Conservation (phyloP, 2,113 vertebrate genomes). For the Chrysochloris asiatica region DNA sequence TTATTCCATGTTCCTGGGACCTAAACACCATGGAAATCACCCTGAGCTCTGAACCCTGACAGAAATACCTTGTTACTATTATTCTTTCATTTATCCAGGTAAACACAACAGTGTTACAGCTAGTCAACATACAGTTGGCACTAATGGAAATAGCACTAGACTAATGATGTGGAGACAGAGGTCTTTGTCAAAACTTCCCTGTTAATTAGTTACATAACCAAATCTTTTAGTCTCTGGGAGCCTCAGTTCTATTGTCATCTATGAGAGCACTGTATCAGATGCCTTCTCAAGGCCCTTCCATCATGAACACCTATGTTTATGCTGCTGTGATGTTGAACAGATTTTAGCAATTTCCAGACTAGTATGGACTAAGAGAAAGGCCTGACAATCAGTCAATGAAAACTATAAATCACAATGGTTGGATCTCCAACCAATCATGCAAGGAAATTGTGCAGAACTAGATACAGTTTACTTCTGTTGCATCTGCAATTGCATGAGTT, state of each 20-base stretch:
- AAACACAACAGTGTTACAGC: not conserved
- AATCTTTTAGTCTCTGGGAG: not conserved
- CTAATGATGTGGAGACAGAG: not conserved
- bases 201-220: not conserved
- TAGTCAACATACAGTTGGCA: not conserved
- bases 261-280: not conserved
- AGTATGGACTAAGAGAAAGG: not conserved
- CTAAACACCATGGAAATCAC: not conserved
- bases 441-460: not conserved
- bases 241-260: not conserved
- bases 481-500: not conserved
- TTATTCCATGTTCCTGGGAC: not conserved
- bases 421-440: not conserved
- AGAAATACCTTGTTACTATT: not conserved
- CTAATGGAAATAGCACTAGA: not conserved
- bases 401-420: not conserved
- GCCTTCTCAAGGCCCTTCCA: not conserved
- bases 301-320: not conserved
- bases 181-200: not conserved
- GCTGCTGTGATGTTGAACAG: not conserved
- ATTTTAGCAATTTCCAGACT: not conserved
- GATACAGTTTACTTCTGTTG: not conserved
- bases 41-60: not conserved
- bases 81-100: not conserved
- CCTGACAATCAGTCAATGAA: not conserved